Conservation (phyloP, 2,797 vertebrate genomes). For the Bradypodion pumilum region DNA sequence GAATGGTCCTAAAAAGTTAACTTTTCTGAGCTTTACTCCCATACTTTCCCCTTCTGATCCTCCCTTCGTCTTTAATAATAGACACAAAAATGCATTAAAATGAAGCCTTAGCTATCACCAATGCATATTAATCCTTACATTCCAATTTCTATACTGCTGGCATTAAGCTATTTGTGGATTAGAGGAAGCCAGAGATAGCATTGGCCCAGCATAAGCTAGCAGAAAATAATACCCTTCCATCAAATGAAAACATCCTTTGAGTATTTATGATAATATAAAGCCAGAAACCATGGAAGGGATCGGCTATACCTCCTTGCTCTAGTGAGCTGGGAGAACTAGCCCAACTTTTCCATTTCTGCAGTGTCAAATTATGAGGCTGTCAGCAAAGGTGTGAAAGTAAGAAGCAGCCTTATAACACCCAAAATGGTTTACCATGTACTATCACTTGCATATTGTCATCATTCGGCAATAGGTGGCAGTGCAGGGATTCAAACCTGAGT, state of each 20-base stretch:
- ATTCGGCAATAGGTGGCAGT: constrained; percentile 14
- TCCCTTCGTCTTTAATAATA: too few relatives aligned
- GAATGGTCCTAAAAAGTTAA: too few relatives aligned
- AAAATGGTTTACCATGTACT: not conserved
- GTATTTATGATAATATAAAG: not conserved
- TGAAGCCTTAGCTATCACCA: not conserved
- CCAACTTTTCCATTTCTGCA: not conserved
- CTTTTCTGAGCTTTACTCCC: too few relatives aligned
- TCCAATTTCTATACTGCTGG: not conserved
- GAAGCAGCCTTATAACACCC: not conserved
- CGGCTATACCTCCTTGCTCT: not conserved
- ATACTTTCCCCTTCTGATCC: too few relatives aligned
- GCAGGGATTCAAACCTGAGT: not conserved
- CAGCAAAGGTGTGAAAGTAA: not conserved
- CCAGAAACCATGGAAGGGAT: not conserved
- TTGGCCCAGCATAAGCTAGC: not conserved
- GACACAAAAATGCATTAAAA: not conserved
- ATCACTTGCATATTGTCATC: not conserved
- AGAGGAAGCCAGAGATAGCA: not conserved
- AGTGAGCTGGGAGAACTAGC: not conserved
- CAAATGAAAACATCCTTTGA: not conserved
- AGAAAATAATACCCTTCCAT: not conserved
- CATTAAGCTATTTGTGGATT: not conserved
- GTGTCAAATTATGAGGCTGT: not conserved
- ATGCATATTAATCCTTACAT: not conserved